Evolutionary conservation across 2,113 vertebrate genomes (phyloP).

Genomic region (Forbesichthys papilliferus): DNA sequence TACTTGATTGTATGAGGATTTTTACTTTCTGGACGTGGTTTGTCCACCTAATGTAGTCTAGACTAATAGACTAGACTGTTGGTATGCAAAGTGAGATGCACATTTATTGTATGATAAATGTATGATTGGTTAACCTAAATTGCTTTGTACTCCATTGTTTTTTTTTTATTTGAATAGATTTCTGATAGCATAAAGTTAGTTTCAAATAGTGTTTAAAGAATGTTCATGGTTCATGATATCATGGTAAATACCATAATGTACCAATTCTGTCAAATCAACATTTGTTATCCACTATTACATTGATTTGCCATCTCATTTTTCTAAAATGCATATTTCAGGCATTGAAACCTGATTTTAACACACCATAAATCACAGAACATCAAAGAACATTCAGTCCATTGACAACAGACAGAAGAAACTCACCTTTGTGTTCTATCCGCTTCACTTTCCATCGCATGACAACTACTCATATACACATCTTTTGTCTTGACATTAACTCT

Average conservation of each 20-base stretch:
- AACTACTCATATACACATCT: conserved; percentile 25
- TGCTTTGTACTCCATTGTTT: too few species aligned
- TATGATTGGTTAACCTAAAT: not conserved
- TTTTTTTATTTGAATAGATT: too few species aligned
- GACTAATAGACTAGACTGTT: not conserved
- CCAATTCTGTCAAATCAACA: conserved; percentile 31
- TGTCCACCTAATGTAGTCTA: not conserved
- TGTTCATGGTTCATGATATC: not conserved
- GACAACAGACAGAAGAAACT: conserved; percentile 74
- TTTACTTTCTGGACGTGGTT: too few species aligned
- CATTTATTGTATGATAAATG: not conserved
- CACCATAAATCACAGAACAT: not conserved
- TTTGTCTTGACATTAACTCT: conserved; percentile 22
- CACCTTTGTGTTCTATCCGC: conserved; percentile 38
- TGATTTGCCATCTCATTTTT: conserved; percentile 63
- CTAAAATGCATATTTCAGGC: conserved; percentile 46
- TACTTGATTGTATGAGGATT: too few species aligned
- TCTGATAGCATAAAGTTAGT: too few species aligned
- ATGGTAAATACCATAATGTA: conserved; percentile 8
- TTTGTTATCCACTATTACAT: conserved; percentile 54
- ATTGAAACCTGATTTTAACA: conserved; percentile 26
- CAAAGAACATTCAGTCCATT: conserved; percentile 71
- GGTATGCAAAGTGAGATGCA: not conserved
- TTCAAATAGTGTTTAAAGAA: too few species aligned
- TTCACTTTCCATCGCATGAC: conserved; percentile 60